Percentiles rank a stretch among this genome's conserved stretches.
phyloP scores from a whole-genome alignment of 2,888 invertebrate genomes.

The Drosophila kokeensis region DNA sequence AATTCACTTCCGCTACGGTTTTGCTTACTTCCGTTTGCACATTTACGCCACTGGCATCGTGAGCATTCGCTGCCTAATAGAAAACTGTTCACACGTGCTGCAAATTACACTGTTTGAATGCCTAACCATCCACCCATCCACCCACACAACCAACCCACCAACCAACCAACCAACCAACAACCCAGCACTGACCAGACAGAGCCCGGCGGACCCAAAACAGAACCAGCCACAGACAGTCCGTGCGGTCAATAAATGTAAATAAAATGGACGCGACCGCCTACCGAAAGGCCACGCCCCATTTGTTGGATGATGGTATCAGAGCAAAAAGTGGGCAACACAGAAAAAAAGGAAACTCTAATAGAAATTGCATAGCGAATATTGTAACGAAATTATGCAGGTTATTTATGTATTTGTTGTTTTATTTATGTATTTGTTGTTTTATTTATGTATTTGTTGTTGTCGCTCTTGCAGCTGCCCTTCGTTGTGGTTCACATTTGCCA shows the following conservation, averaged over 20 bases:
- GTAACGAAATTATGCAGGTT: slow-evolving; percentile 69
- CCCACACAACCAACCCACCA: slow-evolving; percentile 9
- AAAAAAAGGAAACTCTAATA: slow-evolving; percentile 35
- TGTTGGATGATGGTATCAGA: slow-evolving; percentile 30
- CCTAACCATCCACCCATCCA: slow-evolving; percentile 15
- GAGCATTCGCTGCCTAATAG: slow-evolving; percentile 49
- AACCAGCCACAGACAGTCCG: slow-evolving; percentile 31
- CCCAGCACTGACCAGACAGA: slow-evolving; percentile 14
- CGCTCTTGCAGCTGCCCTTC: slow-evolving; percentile 3
- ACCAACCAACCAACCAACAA: slow-evolving; percentile 9
- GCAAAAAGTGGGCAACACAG: slow-evolving; percentile 9
- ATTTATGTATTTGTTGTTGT: slow-evolving; percentile 60
- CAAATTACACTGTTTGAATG: slow-evolving; percentile 60
- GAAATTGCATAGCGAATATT: slow-evolving; percentile 53
- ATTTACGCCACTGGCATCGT: slow-evolving; percentile 57
- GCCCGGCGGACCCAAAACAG: slow-evolving; percentile 11
- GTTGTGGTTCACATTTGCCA: slow-evolving; percentile 15
- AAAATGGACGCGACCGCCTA: slow-evolving; percentile 50
- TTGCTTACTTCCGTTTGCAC: slow-evolving; percentile 53
- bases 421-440: slow-evolving; percentile 59
- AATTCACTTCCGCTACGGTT: slow-evolving; percentile 59
- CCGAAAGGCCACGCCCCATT: slow-evolving; percentile 48
- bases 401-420: slow-evolving; percentile 62
- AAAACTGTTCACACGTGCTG: slow-evolving; percentile 73
- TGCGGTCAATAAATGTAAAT: slow-evolving; percentile 75